Percentiles rank a stretch among this genome's conserved stretches.
Evolutionary conservation across 1,140 invertebrate species (phyloP).

Genomic region (Cyrtorhinus lividipennis): DNA sequence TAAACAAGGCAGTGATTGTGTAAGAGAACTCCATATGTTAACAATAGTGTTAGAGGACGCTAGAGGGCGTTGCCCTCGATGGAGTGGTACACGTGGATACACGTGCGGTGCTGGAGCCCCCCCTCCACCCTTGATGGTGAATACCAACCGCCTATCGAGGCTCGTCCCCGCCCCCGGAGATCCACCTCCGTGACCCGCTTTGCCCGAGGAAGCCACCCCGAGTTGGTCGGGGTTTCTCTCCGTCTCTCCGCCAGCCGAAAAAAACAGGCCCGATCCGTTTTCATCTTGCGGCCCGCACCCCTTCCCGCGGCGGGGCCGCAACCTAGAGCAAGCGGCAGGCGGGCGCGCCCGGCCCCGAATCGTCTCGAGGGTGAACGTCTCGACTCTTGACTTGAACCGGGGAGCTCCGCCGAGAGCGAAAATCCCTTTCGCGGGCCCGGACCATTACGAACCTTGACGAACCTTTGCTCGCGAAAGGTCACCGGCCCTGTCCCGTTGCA

Average conservation of each 20-base stretch:
- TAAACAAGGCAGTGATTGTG: background rate
- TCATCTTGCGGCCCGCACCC: background rate
- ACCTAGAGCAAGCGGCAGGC: background rate
- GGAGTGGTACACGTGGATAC: slow-evolving; percentile 9
- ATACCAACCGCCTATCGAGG: background rate
- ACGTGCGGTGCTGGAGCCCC: slow-evolving; percentile 2
- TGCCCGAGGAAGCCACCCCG: too few relatives aligned
- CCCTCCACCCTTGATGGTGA: background rate
- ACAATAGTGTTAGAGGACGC: slow-evolving; percentile 4
- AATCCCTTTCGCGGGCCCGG: too few relatives aligned
- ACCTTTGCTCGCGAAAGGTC: too few relatives aligned
- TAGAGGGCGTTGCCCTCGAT: background rate
- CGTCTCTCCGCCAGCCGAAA: too few relatives aligned
- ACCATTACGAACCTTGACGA: too few relatives aligned
- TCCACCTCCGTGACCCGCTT: too few relatives aligned
- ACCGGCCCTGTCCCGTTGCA: too few relatives aligned
- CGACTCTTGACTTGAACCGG: background rate
- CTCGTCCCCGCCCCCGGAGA: too few relatives aligned
- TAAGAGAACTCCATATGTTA: background rate
- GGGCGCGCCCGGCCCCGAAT: background rate
- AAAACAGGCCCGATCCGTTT: too few relatives aligned
- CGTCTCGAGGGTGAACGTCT: background rate
- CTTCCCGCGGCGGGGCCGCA: background rate
- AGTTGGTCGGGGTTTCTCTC: too few relatives aligned
- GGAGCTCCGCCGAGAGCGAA: too few relatives aligned